phyloP scores from a whole-genome alignment of 2,888 invertebrate genomes.

The Xestia c-nigrum region DNA sequence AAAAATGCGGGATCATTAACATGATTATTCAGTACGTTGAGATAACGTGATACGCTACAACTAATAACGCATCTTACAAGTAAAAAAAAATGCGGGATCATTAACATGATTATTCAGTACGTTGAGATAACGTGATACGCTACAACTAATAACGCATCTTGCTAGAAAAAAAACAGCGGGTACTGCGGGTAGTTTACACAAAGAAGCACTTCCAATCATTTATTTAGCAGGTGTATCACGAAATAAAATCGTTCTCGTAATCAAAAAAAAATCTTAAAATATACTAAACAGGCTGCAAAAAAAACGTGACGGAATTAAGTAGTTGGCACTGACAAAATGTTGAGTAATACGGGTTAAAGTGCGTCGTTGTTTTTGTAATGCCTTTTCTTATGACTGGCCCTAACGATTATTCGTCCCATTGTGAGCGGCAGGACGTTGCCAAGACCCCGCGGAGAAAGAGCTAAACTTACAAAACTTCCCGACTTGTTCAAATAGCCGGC shows the following conservation, averaged over 20 bases:
- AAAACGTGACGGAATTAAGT: constrained; percentile 75
- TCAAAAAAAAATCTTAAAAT: background rate
- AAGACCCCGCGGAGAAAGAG: constrained; percentile 88
- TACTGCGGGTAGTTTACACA: background rate
- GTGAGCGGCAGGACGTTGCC: constrained; percentile 86
- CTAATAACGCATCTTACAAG: too few species aligned
- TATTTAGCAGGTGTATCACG: background rate
- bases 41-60: too few species aligned
- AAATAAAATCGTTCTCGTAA: background rate
- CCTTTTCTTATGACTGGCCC: constrained; percentile 87
- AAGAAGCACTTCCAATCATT: background rate
- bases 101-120: constrained; percentile 38
- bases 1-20: too few species aligned
- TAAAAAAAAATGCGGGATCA: too few species aligned
- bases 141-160: background rate
- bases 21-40: too few species aligned
- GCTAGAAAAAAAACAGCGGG: background rate
- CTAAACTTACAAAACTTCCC: constrained; percentile 90
- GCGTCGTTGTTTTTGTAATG: constrained; percentile 89
- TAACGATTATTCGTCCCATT: constrained; percentile 89
- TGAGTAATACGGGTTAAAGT: constrained; percentile 85
- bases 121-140: constrained; percentile 24
- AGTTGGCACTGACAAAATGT: constrained; percentile 85
- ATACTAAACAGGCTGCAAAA: constrained; percentile 8
- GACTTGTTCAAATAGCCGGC: constrained; percentile 90